phyloP scores from a whole-genome alignment of 30 jellyfish, hydroid and myxozoan species.

The Aurelia coerulea region DNA sequence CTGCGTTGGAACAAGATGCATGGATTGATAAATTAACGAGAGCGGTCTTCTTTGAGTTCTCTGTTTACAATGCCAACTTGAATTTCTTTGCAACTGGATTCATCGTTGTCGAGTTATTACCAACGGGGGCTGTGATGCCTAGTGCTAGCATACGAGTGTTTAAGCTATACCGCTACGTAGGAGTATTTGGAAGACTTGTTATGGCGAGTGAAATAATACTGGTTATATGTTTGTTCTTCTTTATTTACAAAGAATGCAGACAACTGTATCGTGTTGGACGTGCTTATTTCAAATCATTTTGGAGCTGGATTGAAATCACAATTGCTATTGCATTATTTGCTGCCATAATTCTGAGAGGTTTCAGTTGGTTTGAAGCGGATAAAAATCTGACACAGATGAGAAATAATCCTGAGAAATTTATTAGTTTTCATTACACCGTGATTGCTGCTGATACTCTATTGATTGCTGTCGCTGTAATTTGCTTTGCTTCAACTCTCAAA shows the following conservation, averaged over 20 bases:
- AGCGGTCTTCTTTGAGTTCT: slow-evolving; percentile 83
- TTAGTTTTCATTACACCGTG: slow-evolving; percentile 80
- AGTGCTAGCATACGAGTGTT: slow-evolving; percentile 44
- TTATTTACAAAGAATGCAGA: slow-evolving; percentile 60
- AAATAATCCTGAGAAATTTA: slow-evolving; percentile 59
- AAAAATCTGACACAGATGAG: slow-evolving; percentile 39
- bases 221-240: slow-evolving; percentile 54
- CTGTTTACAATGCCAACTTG: slow-evolving; percentile 83
- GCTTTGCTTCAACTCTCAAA: slow-evolving; percentile 64
- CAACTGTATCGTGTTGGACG: slow-evolving; percentile 46
- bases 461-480: slow-evolving; percentile 45
- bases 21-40: slow-evolving; percentile 81
- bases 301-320: slow-evolving; percentile 66
- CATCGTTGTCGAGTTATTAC: slow-evolving; percentile 59
- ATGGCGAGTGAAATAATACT: slow-evolving; percentile 68
- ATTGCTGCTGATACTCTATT: slow-evolving; percentile 65
- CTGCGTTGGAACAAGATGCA: slow-evolving; percentile 51
- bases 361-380: slow-evolving; percentile 63
- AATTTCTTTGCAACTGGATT: slow-evolving; percentile 79
- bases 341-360: slow-evolving; percentile 37
- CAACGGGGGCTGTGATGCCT: slow-evolving; percentile 77
- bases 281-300: slow-evolving; percentile 58
- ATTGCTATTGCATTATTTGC: slow-evolving; percentile 45
- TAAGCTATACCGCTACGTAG: slow-evolving; percentile 65
- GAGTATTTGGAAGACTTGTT: slow-evolving; percentile 26